Evolutionary conservation across 2,888 invertebrate species (phyloP).

Genomic region (Vanessa cardui): DNA sequence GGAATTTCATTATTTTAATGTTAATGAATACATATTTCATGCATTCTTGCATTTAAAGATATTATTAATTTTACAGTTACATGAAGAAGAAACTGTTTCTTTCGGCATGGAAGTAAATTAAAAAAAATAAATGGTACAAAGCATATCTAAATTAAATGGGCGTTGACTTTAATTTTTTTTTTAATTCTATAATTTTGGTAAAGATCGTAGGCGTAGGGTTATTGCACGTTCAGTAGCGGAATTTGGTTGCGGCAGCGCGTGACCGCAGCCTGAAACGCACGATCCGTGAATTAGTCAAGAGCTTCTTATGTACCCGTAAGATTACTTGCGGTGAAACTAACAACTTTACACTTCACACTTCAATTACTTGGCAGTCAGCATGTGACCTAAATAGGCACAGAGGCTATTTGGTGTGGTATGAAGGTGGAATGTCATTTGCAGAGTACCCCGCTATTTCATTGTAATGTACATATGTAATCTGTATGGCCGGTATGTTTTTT

Average conservation of each 20-base stretch:
- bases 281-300: conserved; percentile 71
- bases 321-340: conserved; percentile 74
- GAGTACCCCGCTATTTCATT: conserved; percentile 67
- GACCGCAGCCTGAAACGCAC: conserved; percentile 73
- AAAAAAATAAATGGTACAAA: neutral
- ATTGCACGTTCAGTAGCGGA: conserved; percentile 61
- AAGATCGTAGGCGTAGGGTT: conserved; percentile 39
- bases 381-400: conserved; percentile 74
- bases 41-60: neutral
- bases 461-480: conserved; percentile 62
- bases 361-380: conserved; percentile 69
- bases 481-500: conserved; percentile 34
- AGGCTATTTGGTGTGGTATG: conserved; percentile 67
- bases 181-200: conserved; percentile 31
- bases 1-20: conserved; percentile 13
- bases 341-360: conserved; percentile 60
- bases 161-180: conserved; percentile 31
- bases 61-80: neutral
- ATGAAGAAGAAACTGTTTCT: too few species aligned
- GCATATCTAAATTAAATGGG: conserved; percentile 25
- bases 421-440: conserved; percentile 72
- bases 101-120: too few species aligned
- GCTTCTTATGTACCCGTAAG: conserved; percentile 62
- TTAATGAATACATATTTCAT: neutral
- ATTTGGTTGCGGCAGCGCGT: conserved; percentile 68